Base-by-base conservation (phyloP, 2,113 vertebrate genomes). In the Rallus limicola region DNA sequence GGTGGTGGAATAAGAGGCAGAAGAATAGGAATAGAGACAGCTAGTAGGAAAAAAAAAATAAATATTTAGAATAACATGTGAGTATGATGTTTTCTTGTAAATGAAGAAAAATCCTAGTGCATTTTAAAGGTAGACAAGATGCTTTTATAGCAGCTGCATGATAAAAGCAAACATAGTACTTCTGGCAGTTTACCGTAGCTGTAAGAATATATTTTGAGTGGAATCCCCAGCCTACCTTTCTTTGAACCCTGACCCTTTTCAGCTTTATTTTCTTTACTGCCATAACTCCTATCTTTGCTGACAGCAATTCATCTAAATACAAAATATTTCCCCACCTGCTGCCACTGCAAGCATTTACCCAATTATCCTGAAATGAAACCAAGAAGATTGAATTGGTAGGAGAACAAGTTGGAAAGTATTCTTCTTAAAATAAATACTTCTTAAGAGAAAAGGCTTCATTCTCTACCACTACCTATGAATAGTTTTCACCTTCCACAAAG, bases 1-100 rank as follows among this genome's bases (percentile, higher is more conserved):
- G 97, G 97, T 69, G 97, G 95, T 92, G 82, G 60, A 91, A 98
- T 88, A 83, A 97, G 80, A 93, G 97, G 95, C 50, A 98, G 92
- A 93, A 97, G 97, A 62, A 98, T 97, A 92, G 96, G 94, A 96
- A 96, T 97, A 92, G 84, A 89, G 68, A 78, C 96, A 20, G 36
- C 92, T 96, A 95, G 85, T 62, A 53, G 53, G 92, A 82, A 93
- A 96, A 82, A 93, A 96, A 42, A 94, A 94, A 9, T 11, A 96
- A 48, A 97, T 89, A 96, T 97, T 97, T 96, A 92, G 53, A 92
- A 91, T 81, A 94, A 90, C 94, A 56, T 40, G 55, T 78, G 63
- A 96, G 53, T 50, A 67, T 20, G 2, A 18, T 53, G 10, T 42
- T 84, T 78, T 36, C 34, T 67, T 88, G 18, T 68, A 91, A 82